phyloP scores from a whole-genome alignment of 2,888 invertebrate species.

The Pterobdella sp. region DNA sequence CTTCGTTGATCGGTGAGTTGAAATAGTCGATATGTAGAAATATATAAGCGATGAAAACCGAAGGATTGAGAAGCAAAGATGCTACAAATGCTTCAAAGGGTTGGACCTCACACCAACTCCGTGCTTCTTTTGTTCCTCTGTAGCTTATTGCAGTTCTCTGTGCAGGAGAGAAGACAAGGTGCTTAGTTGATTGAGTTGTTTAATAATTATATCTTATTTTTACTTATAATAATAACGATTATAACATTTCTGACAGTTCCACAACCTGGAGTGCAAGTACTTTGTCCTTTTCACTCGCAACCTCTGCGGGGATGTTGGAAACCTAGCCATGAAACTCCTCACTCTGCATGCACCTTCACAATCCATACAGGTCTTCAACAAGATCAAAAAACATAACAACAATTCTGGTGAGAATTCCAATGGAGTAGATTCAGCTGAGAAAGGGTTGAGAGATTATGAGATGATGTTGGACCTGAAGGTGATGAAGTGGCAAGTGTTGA shows the following conservation, averaged over 20 bases:
- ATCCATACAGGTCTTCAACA: conserved; percentile 10
- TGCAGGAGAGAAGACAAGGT: conserved; percentile 31
- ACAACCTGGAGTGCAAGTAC: conserved; percentile 35
- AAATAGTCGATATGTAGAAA: not conserved
- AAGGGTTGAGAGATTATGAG: not conserved
- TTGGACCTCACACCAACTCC: conserved; percentile 31
- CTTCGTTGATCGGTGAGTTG: conserved; percentile 45
- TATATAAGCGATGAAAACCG: not conserved
- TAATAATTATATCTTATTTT: not conserved
- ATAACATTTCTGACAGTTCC: conserved; percentile 31
- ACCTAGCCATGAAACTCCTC: conserved; percentile 34
- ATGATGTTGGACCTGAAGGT: not conserved
- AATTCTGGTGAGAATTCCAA: not conserved
- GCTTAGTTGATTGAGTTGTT: not conserved
- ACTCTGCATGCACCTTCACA: conserved; percentile 27
- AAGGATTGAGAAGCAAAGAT: conserved; percentile 58
- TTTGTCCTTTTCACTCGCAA: conserved; percentile 31
- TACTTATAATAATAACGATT: not conserved
- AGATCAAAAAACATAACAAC: not conserved
- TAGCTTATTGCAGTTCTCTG: conserved; percentile 34
- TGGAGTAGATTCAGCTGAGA: not conserved
- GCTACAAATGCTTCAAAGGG: conserved; percentile 58
- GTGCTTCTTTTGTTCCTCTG: conserved; percentile 33
- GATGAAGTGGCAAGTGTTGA: conserved; percentile 1
- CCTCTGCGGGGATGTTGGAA: conserved; percentile 34